Evolutionary conservation across 1,140 invertebrate species (phyloP), one percentile per base, ranked within the genome.

Genomic region (Drosophila sp.): DNA sequence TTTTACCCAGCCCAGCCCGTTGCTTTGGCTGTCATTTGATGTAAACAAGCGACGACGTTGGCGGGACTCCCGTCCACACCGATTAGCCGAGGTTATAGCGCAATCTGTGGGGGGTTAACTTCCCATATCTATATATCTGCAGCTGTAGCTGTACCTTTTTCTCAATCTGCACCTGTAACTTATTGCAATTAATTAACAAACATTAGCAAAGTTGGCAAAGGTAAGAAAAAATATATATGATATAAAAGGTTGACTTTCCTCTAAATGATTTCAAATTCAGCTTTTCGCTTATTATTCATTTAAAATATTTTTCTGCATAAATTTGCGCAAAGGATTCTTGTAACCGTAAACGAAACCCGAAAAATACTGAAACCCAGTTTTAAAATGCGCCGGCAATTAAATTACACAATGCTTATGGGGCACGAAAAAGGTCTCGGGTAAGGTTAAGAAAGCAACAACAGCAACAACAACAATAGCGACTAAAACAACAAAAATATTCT

Each of bases 161-260:
- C 14, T 14, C 2, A 2, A 11, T 38, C 8, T 38, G 69, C 51
- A 53, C 59, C 50, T 66, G 46, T 25, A 72, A 66, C 71, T 73
- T 67, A 58, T 73, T 73, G 64, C 71, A 77, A 74, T 77, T 77
- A 77, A 74, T 77, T 77, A 69, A 69, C 57, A 73, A 73, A 69
- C 57, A 73, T 73, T 73, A 62, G 61, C 41, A 51, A 62, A 69
- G 34, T 66, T 67, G 48, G 63, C 16, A 43, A 41, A 41, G 27
- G 14, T 40, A 3, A n/a, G 13, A 7, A 11, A 8, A 11, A 11
- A 29, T 29, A 2, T 8, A 50, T n/a, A n/a, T n/a, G n/a, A n/a
- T n/a, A n/a, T n/a, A 59, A 66, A 72, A 58, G 51, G 57, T 51
- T 34, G 36, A n/a, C 29, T 13, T 48, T 41, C 50, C 29, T 72